Base-by-base conservation (phyloP, 2,797 vertebrate species). In the Schizopygopsis malacanthus region DNA sequence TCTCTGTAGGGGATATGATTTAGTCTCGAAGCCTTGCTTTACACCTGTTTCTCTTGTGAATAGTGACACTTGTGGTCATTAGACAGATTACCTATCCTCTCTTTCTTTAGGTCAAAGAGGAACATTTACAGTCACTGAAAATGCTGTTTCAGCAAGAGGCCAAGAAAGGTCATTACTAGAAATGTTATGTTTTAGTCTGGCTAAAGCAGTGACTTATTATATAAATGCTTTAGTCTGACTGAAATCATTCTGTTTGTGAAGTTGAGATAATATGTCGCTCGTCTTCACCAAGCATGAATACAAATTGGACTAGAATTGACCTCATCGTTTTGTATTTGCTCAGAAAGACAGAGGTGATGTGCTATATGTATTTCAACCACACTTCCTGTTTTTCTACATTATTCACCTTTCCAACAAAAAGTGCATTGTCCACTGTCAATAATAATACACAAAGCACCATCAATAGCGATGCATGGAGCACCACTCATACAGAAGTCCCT, bases 121-220 rank as follows among this genome's bases (percentile, higher is more conserved):
- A 84, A 56, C 33, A 56, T 78, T 84, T 54, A 56, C 37, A 84
- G 22, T 47, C 45, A 39, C 56, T 84, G 7, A 41, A 77, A 56
- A 10, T 54, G 22, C 33, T 39, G 61, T 78, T 78, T 84, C 47
- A 39, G 3, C 25, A 39, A 41, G 33, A 56, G 65, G 67, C 16
- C 28, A 39, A 69, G 33, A 39, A 69, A 18, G 15, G 56, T 50
- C 13, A 25, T 12, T 75, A 47, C 39, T 39, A n/a, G 5, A 63
- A 59, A 37, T 22, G 52, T 5, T 43, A 2, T 59, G 22, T 41
- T 43, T 78, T 13, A 41, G 69, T 22, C 39, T 6, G 39, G 37
- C 52, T 52, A 76, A 52, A 54, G 28, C 25, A 37, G 16, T 76
- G 12, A 76, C 28, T 61, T 13, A 6, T n/a, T 2, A 15, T 59